These are phyloP conservation scores for Magallana angulata DNA, from an alignment of 1,140 invertebrate genomes.

Conservation along the genomic window DNA sequence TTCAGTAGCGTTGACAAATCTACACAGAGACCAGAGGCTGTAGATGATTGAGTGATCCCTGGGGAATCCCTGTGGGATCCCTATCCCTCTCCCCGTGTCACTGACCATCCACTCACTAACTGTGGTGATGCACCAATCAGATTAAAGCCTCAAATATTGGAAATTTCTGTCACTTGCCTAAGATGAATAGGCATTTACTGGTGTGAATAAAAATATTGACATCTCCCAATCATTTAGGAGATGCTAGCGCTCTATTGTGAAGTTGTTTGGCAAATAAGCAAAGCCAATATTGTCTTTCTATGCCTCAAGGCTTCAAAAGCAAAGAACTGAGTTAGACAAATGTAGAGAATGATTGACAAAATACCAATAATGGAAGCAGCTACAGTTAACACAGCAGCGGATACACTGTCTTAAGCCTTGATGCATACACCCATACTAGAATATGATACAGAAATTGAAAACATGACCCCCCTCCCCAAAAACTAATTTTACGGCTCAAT, in stretches of 20 bases:
- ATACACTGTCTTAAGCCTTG: too few relatives aligned
- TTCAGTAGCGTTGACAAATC: too few relatives aligned
- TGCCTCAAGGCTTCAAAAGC: background rate
- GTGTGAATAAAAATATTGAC: constrained; percentile 27
- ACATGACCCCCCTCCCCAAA: too few relatives aligned
- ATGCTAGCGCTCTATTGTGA: background rate
- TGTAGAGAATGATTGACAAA: background rate
- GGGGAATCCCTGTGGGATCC: background rate
- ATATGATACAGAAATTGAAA: too few relatives aligned
- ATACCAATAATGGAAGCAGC: background rate
- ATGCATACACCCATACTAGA: too few relatives aligned
- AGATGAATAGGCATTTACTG: constrained; percentile 33
- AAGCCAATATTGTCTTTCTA: background rate
- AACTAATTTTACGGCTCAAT: too few relatives aligned
- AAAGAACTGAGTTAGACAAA: background rate
- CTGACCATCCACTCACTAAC: background rate
- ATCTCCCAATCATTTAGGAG: background rate
- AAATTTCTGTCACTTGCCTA: constrained; percentile 15
- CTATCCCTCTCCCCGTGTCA: background rate
- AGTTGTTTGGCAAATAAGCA: constrained; percentile 11
- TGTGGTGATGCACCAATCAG: background rate
- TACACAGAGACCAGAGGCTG: too few relatives aligned
- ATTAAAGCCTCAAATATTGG: background rate
- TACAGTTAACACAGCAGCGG: too few relatives aligned
- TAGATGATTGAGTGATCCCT: too few relatives aligned